Conservation (phyloP, 2,888 invertebrate genomes). For the Thelaira solivaga region DNA sequence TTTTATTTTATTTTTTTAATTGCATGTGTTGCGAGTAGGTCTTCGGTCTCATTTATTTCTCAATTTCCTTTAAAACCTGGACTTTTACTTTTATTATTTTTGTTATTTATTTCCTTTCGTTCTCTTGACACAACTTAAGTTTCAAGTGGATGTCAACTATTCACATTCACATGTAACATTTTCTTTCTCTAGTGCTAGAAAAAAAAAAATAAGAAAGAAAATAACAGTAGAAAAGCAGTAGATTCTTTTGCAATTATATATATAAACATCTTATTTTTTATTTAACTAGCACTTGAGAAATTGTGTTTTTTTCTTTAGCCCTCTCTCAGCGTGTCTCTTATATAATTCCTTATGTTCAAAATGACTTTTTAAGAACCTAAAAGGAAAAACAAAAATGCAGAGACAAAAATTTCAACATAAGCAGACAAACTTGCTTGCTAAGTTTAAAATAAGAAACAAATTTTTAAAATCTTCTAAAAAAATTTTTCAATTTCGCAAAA, state of each 20-base stretch:
- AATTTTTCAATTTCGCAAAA: no score
- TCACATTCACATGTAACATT: slow-evolving; percentile 14
- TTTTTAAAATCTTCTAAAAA: no score
- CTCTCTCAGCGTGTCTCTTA: no score
- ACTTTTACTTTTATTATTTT: slow-evolving; percentile 31
- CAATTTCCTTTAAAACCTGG: neutral
- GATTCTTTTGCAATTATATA: slow-evolving; percentile 41
- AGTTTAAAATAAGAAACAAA: no score
- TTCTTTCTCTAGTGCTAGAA: neutral
- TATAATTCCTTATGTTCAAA: neutral
- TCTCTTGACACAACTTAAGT: slow-evolving; percentile 27
- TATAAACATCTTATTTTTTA: slow-evolving; percentile 28
- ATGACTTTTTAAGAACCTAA: slow-evolving; percentile 16
- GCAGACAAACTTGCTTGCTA: no score
- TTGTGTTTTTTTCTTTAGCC: slow-evolving; percentile 4
- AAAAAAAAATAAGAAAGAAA: neutral
- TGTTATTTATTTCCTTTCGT: neutral
- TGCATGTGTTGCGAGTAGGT: no score
- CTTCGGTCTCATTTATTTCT: neutral
- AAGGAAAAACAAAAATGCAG: neutral
- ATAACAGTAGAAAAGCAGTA: neutral
- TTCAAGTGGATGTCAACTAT: slow-evolving; percentile 48
- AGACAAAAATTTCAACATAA: no score
- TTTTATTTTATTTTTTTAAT: no score
- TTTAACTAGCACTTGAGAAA: slow-evolving; percentile 46